Base-by-base conservation (phyloP, 64 coral and sea anemone species). In the Catalaphyllia jardinei region DNA sequence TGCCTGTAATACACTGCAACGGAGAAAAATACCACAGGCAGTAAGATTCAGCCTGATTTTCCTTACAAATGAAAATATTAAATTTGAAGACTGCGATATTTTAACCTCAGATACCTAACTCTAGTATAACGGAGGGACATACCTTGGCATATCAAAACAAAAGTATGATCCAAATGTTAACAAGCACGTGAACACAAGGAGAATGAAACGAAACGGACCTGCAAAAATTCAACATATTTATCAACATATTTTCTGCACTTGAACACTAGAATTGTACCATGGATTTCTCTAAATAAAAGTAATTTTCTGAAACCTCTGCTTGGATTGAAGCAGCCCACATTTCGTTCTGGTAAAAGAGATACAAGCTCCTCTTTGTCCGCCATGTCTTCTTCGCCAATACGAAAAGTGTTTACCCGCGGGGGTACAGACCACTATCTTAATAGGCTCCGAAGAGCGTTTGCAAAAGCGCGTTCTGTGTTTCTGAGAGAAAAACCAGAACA, bases 71-170 rank as follows among this genome's bases (percentile, higher is more conserved):
- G 4, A 69, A n/a, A 69, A 76, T 20, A 20, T 20, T 76, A 10
- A 76, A 11, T 4, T 78, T 22, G 29, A 52, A 64, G 20, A 29
- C 29, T 15, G 2, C 50, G 4, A 29, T 28, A 16, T 42, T 28
- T 73, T 31, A 8, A 10, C 27, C 1, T 33, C 73, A 33, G 7
- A 42, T 20, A 75, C n/a, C n/a, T n/a, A n/a, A n/a, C n/a, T n/a
- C n/a, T n/a, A n/a, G n/a, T 39, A 39, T 16, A 31, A 57, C 9
- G 12, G 29, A 71, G 10, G 10, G 12, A 30, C 73, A 30, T 78
- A 96, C 94, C 94, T 96, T 60, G 94, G 94, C 94, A 96, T 96
- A 79, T 96, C 94, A 87, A 90, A 93, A 89, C 94, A 96, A 63
- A 96, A 96, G 52, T 96, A 96, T 1, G 91, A 96, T 22, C 94